Percentiles rank a stretch among this genome's conserved stretches.
These are phyloP conservation scores for Ditylenchus dipsaci DNA, from an alignment of 1,140 invertebrate genomes.

Conservation along the genomic window DNA sequence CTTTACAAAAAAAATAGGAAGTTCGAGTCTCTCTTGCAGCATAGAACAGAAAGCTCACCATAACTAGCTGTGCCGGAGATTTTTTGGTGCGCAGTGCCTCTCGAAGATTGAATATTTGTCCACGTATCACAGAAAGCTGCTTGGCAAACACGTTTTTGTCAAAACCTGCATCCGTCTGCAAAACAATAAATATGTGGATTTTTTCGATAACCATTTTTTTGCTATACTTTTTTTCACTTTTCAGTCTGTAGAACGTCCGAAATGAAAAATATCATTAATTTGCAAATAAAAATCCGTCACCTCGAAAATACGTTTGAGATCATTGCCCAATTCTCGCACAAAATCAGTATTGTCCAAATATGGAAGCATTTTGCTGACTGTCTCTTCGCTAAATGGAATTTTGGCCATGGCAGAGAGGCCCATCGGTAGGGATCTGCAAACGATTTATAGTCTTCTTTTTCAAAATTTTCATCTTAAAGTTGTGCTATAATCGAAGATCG, in stretches of 20 bases:
- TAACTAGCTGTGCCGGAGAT: constrained; percentile 48
- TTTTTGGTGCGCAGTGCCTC: constrained; percentile 71
- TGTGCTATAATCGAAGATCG: too few species aligned
- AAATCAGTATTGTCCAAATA: constrained; percentile 92
- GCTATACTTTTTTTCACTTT: too few species aligned
- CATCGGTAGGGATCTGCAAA: constrained; percentile 88
- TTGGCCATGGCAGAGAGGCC: constrained; percentile 96
- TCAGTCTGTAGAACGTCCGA: too few species aligned
- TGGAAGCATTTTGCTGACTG: constrained; percentile 81
- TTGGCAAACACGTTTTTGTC: constrained; percentile 88
- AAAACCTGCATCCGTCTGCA: constrained; percentile 78
- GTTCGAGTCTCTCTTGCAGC: background rate
- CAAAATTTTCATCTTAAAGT: too few species aligned
- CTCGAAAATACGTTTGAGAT: constrained; percentile 86
- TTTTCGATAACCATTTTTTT: background rate
- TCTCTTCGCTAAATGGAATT: constrained; percentile 84
- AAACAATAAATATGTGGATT: too few species aligned
- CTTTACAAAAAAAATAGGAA: background rate
- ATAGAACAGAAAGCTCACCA: constrained; percentile 12
- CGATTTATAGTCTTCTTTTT: too few species aligned
- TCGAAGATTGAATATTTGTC: constrained; percentile 88
- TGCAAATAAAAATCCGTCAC: constrained; percentile 61
- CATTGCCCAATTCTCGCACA: constrained; percentile 94
- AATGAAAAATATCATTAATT: constrained; percentile 4
- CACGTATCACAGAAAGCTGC: constrained; percentile 97